Base-by-base conservation (phyloP, 2,113 vertebrate genomes). In the Channa argus region DNA sequence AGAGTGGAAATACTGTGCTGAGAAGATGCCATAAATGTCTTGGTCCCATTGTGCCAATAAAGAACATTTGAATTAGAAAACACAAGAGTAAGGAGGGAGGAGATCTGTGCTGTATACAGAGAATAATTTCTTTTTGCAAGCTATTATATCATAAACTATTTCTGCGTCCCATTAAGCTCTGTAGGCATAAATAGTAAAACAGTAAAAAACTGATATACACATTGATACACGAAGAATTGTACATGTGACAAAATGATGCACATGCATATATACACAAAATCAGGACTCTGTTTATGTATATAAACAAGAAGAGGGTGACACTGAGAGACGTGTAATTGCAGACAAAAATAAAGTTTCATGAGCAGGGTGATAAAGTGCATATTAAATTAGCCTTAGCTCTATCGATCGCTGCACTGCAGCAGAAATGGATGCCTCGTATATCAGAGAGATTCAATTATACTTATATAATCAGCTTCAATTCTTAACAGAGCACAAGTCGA, bases 391-490 rank as follows among this genome's bases (percentile, higher is more conserved):
- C 91, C 74, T 72, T 58, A 80, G 77, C 82, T 74, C 71, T 64
- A 93, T 93, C 73, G 89, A 91, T 92, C 71, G 69, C 82, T 75
- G 77, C 85, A 83, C 86, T 90, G 88, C 87, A 81, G 84, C 86
- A 86, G 78, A 89, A 91, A 90, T 71, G 82, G 83, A 91, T 72
- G 87, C 72, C 79, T 82, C 70, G 82, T 85, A 89, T 86, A 92
- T 90, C 72, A 83, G 71, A 77, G 82, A 68, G 89, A 93, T 93
- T 93, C 89, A 92, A 93, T 93, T 90, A 91, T 65, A 80, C 82
- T 81, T 85, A 82, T 74, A 89, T 91, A 89, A 92, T 93, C 91
- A 83, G 84, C 86, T 91, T 76, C 66, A 64, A 85, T 84, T 85
- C 89, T 77, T 83, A 46, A 80, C 47, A 47, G 79, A 71, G 77